These are phyloP conservation scores for Scrobipalpa costella DNA, from an alignment of 2,888 invertebrate genomes.

Conservation along the genomic window DNA sequence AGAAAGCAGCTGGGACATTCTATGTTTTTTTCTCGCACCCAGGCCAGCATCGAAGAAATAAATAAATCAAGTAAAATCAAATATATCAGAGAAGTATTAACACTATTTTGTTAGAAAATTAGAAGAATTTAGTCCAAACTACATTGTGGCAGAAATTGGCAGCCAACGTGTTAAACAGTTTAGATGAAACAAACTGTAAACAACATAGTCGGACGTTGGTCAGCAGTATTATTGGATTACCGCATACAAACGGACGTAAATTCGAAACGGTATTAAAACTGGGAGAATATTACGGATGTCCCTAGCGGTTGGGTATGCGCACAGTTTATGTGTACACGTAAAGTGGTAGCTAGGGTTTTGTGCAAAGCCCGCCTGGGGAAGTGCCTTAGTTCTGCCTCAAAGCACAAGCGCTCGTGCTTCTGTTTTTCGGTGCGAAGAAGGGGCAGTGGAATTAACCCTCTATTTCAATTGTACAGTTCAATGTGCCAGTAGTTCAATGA, in stretches of 20 bases:
- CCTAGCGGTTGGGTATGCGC: background rate
- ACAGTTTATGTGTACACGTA: background rate
- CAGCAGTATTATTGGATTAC: slow-evolving; percentile 24
- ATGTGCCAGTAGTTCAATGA: too few relatives aligned
- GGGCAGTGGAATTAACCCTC: too few relatives aligned
- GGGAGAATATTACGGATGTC: slow-evolving; percentile 16
- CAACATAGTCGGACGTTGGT: background rate
- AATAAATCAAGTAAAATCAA: too few relatives aligned
- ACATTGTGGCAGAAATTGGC: background rate
- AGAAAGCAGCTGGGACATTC: too few relatives aligned
- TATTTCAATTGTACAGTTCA: too few relatives aligned
- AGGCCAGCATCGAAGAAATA: too few relatives aligned
- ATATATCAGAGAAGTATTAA: too few relatives aligned
- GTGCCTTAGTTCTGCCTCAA: background rate
- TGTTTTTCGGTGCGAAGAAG: too few relatives aligned
- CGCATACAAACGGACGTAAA: slow-evolving; percentile 41
- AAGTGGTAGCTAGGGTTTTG: background rate
- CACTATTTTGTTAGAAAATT: background rate
- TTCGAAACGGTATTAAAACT: slow-evolving; percentile 46
- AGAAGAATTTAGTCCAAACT: background rate
- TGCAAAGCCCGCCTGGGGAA: background rate
- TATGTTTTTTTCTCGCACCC: too few relatives aligned
- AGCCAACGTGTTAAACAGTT: slow-evolving; percentile 2
- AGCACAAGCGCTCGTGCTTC: background rate
- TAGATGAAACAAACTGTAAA: background rate